phyloP scores from a whole-genome alignment of 1,140 invertebrate genomes.

The Andrena cerasifolii region DNA sequence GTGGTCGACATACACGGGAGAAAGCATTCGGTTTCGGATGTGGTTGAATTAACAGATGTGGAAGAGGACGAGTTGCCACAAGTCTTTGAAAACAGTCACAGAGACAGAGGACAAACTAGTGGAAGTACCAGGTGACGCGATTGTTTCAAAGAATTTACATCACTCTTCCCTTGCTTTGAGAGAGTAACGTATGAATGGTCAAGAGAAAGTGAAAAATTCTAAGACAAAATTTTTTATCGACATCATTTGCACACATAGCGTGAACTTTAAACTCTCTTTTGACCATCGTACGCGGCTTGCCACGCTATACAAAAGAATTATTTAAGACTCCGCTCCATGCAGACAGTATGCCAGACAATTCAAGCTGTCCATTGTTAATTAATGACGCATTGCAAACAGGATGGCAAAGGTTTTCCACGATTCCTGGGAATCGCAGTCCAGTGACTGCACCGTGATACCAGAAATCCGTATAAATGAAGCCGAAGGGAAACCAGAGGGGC shows the following conservation, averaged over 20 bases:
- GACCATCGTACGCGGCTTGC: too few species aligned
- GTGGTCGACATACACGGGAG: background rate
- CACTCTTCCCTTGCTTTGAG: too few species aligned
- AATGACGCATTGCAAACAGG: background rate
- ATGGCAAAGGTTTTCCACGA: constrained; percentile 15
- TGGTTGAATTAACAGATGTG: constrained; percentile 63
- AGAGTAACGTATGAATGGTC: too few species aligned
- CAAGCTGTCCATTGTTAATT: background rate
- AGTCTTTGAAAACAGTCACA: constrained; percentile 1
- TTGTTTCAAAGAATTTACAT: too few species aligned
- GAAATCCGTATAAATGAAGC: constrained; percentile 70
- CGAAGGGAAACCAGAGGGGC: constrained; percentile 1
- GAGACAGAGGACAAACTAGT: constrained; percentile 6
- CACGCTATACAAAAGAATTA: too few species aligned
- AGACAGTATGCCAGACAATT: too few species aligned
- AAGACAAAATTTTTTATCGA: too few species aligned
- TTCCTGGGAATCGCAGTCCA: constrained; percentile 54
- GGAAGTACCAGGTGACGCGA: constrained; percentile 2
- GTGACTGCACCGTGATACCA: constrained; percentile 59
- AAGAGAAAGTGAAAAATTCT: too few species aligned
- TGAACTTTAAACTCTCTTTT: too few species aligned
- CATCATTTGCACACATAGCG: too few species aligned
- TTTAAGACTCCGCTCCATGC: too few species aligned
- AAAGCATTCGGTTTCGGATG: constrained; percentile 49
- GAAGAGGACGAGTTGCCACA: constrained; percentile 52